A percentile compares a stretch with the other conserved stretches of the same genome.
These are phyloP conservation scores for Oreohelix idahoensis DNA, from an alignment of 1,140 invertebrate genomes.

Conservation along the genomic window DNA sequence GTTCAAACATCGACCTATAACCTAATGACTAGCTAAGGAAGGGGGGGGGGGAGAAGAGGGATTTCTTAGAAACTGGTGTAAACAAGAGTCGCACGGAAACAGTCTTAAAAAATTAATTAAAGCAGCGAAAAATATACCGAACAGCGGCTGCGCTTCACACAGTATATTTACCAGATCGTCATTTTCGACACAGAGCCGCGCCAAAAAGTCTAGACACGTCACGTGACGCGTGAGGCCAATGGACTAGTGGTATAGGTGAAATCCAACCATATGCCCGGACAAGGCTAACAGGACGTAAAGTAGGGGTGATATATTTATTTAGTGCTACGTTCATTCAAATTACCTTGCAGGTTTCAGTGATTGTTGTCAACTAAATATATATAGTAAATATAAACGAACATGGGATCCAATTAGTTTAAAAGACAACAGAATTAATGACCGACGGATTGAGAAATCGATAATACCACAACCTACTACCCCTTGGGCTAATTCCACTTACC, in stretches of 20 bases:
- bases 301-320: conserved; percentile 38
- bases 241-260: conserved; percentile 49
- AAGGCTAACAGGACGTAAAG: conserved; percentile 41
- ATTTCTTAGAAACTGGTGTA: too few species aligned
- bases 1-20: too few species aligned
- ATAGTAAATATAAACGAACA: too few species aligned
- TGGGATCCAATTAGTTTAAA: too few species aligned
- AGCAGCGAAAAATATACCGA: too few species aligned
- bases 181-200: conserved; percentile 56
- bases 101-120: too few species aligned
- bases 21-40: too few species aligned
- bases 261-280: conserved; percentile 47
- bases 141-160: conserved; percentile 6
- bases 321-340: conserved; percentile 29
- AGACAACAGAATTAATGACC: too few species aligned
- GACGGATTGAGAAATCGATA: too few species aligned
- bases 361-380: too few species aligned
- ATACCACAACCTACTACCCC: background rate
- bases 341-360: background rate
- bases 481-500: conserved; percentile 11
- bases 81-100: too few species aligned
- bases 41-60: too few species aligned
- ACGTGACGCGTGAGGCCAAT: conserved; percentile 67
- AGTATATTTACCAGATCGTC: conserved; percentile 44
- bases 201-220: conserved; percentile 71